Evolutionary conservation across 2,113 vertebrate genomes (phyloP).

Genomic region (Sturnus vulgaris): DNA sequence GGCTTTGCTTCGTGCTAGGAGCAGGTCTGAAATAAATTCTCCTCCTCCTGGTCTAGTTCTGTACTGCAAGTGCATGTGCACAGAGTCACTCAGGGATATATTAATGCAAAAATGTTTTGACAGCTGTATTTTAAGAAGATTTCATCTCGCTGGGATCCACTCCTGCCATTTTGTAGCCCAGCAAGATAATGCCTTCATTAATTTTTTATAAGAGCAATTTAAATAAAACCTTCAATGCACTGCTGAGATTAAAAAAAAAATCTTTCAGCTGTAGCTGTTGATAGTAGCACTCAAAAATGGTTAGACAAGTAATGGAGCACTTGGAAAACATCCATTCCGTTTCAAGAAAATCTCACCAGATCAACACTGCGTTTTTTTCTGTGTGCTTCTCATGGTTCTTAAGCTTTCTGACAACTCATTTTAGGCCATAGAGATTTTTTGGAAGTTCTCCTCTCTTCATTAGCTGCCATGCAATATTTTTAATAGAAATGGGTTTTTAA

Average conservation of each 20-base stretch:
- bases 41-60: not conserved
- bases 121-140: slow-evolving; percentile 67
- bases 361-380: not conserved
- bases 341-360: not conserved
- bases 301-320: slow-evolving; percentile 32
- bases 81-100: slow-evolving; percentile 2
- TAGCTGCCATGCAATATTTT: not conserved
- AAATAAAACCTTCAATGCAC: slow-evolving; percentile 61
- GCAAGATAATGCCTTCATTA: slow-evolving; percentile 70
- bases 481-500: not conserved
- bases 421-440: not conserved
- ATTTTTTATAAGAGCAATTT: slow-evolving; percentile 66
- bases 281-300: slow-evolving; percentile 23
- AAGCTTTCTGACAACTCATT: not conserved
- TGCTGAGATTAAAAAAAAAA: slow-evolving; percentile 10
- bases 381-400: not conserved
- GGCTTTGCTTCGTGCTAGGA: not conserved
- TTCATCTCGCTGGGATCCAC: slow-evolving; percentile 55
- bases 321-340: slow-evolving; percentile 25
- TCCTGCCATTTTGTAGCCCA: slow-evolving; percentile 58
- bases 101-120: slow-evolving; percentile 53
- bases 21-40: not conserved
- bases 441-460: not conserved
- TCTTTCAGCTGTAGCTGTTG: slow-evolving; percentile 42
- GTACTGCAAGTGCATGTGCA: not conserved